Conservation (phyloP, 2,113 vertebrate genomes). For the Sula dactylatra region DNA sequence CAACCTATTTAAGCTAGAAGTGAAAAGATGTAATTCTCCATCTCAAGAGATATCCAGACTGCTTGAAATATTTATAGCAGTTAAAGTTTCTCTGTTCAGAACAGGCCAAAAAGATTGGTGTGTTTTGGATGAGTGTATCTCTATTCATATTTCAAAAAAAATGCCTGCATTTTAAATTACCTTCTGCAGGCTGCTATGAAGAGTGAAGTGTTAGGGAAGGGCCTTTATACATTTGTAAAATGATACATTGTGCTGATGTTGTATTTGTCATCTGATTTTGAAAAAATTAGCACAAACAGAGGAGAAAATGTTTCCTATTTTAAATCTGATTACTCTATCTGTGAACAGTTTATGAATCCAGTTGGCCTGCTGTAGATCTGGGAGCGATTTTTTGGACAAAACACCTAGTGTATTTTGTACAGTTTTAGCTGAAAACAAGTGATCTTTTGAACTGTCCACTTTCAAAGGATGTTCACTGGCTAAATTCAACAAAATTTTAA, state of each 20-base stretch:
- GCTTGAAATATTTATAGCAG: neutral
- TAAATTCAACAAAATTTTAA: neutral
- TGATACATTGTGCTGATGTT: neutral
- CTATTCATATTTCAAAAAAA: neutral
- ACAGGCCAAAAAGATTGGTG: neutral
- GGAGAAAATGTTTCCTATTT: constrained; percentile 14
- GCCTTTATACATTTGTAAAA: neutral
- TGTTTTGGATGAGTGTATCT: neutral
- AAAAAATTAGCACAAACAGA: neutral
- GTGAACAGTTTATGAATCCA: constrained; percentile 6
- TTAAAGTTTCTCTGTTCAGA: neutral
- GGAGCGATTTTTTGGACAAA: constrained; percentile 28
- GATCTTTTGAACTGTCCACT: neutral
- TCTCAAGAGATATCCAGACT: neutral
- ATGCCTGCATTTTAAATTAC: neutral
- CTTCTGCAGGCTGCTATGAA: neutral
- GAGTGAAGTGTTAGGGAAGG: neutral
- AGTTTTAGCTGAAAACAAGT: neutral
- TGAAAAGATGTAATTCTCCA: neutral
- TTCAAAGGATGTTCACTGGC: neutral
- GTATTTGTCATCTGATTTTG: constrained; percentile 1
- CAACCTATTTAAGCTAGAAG: neutral
- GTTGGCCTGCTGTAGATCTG: constrained; percentile 12
- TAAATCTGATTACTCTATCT: neutral
- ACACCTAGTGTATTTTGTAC: neutral